A percentile compares a stretch with the other conserved stretches of the same genome.
These are phyloP conservation scores for Chondrosia reniformis DNA, from an alignment of 37 sponge, comb jelly and placozoan species.

Conservation along the genomic window DNA sequence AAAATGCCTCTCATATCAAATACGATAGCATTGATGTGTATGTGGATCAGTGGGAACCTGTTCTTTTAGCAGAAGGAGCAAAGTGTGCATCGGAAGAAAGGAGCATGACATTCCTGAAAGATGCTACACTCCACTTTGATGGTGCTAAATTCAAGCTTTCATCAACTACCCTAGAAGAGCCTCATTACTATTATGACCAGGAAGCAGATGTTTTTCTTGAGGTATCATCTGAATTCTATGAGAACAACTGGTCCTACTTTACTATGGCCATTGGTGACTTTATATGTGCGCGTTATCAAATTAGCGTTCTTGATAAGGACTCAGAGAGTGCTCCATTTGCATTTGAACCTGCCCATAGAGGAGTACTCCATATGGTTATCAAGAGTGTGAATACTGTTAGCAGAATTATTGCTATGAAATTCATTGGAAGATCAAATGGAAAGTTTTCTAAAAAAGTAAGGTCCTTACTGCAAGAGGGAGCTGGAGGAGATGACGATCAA, in stretches of 20 bases:
- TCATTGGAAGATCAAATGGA: neutral
- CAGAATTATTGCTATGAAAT: neutral
- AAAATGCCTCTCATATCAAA: constrained; percentile 29
- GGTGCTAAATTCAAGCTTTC: neutral
- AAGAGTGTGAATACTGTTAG: neutral
- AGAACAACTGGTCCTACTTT: constrained; percentile 23
- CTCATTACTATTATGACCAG: neutral
- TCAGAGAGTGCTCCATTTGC: neutral
- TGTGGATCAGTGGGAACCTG: constrained; percentile 48
- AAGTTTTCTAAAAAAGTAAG: too few species aligned
- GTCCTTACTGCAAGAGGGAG: too few species aligned
- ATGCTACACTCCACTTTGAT: constrained; percentile 37
- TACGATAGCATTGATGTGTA: constrained; percentile 44
- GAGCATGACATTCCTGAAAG: constrained; percentile 17
- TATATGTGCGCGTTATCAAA: constrained; percentile 57
- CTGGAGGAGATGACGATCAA: too few species aligned
- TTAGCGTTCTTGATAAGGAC: neutral
- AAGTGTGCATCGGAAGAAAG: constrained; percentile 28
- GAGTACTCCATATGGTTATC: constrained; percentile 65
- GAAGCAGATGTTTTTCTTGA: neutral
- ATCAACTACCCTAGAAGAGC: constrained; percentile 15
- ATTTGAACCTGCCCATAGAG: neutral
- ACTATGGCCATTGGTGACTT: constrained; percentile 47
- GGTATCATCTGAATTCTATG: constrained; percentile 17
- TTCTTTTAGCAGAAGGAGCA: constrained; percentile 67